A percentile compares a stretch with the other conserved stretches of the same genome.
Conservation (phyloP, 92 coral and sea anemone genomes). For the Epizoanthus illoricatus region DNA sequence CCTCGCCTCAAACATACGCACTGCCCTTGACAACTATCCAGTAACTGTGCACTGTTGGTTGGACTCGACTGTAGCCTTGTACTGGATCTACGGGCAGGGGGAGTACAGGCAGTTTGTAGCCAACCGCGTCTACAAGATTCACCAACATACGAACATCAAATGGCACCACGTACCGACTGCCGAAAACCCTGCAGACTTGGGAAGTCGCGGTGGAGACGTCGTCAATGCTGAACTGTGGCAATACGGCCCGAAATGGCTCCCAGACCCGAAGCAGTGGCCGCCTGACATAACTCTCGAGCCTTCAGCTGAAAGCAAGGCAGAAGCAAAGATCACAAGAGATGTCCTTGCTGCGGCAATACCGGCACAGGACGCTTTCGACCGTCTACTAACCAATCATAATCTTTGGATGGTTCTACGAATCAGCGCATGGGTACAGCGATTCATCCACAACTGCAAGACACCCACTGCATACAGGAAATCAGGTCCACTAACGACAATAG, state of each 20-base stretch:
- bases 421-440: conserved; percentile 33
- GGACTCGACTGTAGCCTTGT: conserved; percentile 29
- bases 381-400: conserved; percentile 2
- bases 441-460: conserved; percentile 26
- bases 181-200: conserved; percentile 38
- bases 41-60: conserved; percentile 38
- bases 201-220: conserved; percentile 30
- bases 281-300: not conserved
- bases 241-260: conserved; percentile 27
- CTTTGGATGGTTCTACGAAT: conserved; percentile 18
- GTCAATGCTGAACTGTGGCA: conserved; percentile 7
- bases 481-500: conserved; percentile 32
- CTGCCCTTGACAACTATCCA: conserved; percentile 3
- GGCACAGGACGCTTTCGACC: conserved; percentile 15
- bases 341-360: conserved; percentile 2
- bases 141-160: not conserved
- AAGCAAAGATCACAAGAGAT: conserved; percentile 10
- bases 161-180: conserved; percentile 40
- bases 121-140: conserved; percentile 40
- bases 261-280: conserved; percentile 27
- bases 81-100: conserved; percentile 40
- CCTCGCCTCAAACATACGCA: conserved; percentile 39
- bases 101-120: conserved; percentile 43
- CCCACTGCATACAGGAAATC: not conserved
- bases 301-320: not conserved